Evolutionary conservation across 2,888 invertebrate genomes (phyloP), one percentile per base, ranked within the genome.

Genomic region (Melikaiella ostensackeni): DNA sequence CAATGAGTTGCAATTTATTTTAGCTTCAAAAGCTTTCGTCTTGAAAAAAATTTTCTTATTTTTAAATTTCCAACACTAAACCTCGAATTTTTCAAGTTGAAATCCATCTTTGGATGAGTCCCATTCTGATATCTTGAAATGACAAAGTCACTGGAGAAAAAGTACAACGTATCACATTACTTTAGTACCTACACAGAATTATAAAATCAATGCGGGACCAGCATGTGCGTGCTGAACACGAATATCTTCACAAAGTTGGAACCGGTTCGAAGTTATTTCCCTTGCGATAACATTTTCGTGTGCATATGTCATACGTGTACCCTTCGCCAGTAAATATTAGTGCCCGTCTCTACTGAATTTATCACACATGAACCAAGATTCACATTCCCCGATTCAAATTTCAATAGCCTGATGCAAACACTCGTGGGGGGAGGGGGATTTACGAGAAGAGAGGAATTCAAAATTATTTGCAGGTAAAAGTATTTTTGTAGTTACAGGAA

Each of bases 201-300:
- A 70, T 50, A 70, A 50, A 70, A 70, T 70, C 70, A 70, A 70
- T 50, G 70, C 70, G 70, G 70, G 50, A 70, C 66, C 70, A 70
- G 70, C 57, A 61, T 78, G 79, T 73, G 76, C 78, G 78, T 78
- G 78, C 75, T 42, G 63, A 77, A 55, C 62, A 63, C 38, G 70
- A 80, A 77, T 81, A 81, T 80, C 75, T 80, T 80, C 59, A 78
- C 59, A 64, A 50, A 42, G 61, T 50, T 27, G 46, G 38, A 73
- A 64, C 70, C 27, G 74, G 46, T 73, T 75, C 33, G 38, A 66
- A 74, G 73, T 76, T 79, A 80, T 81, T 81, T 81, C 78, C 74
- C 75, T 78, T 76, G 77, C 55, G 80, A 78, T 77, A 81, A 80
- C 66, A 75, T 79, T 81, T 79, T 75, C 78, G 77, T 81, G 79